Conservation (phyloP, 2,113 vertebrate genomes). For the Charadrius vociferus region DNA sequence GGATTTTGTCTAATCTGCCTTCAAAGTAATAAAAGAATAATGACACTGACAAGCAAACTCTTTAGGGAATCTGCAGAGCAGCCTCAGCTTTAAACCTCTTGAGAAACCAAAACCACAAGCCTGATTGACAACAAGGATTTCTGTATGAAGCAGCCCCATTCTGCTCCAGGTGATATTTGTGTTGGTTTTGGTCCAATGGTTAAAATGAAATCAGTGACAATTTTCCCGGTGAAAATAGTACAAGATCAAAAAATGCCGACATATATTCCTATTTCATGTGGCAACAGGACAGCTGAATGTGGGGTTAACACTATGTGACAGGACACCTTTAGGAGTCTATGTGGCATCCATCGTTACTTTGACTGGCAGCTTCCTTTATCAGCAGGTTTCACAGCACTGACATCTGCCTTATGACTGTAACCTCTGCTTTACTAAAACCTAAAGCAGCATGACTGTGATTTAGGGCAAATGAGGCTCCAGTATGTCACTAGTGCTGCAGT, state of each 20-base stretch:
- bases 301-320: neutral
- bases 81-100: neutral
- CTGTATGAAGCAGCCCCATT: neutral
- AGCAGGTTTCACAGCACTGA: neutral
- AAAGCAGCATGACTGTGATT: neutral
- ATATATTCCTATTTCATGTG: neutral
- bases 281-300: neutral
- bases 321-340: neutral
- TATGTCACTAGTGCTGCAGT: neutral
- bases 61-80: neutral
- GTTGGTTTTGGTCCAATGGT: neutral
- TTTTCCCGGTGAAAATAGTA: neutral
- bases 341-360: rapidly evolving
- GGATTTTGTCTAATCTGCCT: constrained; percentile 57
- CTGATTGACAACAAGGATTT: neutral
- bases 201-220: neutral
- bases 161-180: neutral
- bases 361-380: neutral
- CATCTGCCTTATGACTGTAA: neutral
- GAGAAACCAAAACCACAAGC: neutral
- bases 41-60: constrained; percentile 2
- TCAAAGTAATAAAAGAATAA: constrained; percentile 59
- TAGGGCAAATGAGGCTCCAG: neutral
- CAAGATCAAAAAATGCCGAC: neutral
- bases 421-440: neutral